Conservation (phyloP, 2,113 vertebrate genomes). For the Pelodiscus sinensis region DNA sequence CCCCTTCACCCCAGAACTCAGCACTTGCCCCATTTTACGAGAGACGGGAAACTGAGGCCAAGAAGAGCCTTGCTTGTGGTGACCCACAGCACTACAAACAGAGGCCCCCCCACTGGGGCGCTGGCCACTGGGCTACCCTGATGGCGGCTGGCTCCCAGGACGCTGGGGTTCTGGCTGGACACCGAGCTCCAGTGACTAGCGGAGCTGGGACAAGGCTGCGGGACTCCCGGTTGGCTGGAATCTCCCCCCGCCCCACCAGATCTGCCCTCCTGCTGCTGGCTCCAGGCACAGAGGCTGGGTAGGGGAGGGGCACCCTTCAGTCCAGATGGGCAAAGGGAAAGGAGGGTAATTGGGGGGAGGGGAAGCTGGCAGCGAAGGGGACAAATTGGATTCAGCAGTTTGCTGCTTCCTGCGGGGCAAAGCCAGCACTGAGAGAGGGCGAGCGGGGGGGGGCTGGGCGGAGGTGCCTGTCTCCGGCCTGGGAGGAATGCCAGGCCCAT, state of each 20-base stretch:
- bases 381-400: not conserved
- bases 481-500: not conserved
- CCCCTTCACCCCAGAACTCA: not conserved
- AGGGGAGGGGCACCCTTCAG: not conserved
- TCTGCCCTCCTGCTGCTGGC: not conserved
- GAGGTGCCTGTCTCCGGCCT: no score
- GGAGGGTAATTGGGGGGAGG: not conserved
- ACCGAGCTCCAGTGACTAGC: not conserved
- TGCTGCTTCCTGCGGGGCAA: not conserved
- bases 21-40: not conserved
- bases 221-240: not conserved
- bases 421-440: not conserved
- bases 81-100: not conserved
- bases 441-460: not conserved
- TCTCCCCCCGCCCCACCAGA: no score
- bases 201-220: not conserved
- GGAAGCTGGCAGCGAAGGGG: not conserved
- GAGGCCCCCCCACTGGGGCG: not conserved
- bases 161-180: no score
- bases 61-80: not conserved
- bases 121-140: not conserved
- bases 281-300: not conserved
- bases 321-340: not conserved
- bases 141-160: not conserved
- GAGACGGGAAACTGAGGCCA: not conserved